Percentiles rank a stretch among this genome's conserved stretches.
phyloP scores from a whole-genome alignment of 2,797 vertebrate species.

The Trichosurus vulpecula region DNA sequence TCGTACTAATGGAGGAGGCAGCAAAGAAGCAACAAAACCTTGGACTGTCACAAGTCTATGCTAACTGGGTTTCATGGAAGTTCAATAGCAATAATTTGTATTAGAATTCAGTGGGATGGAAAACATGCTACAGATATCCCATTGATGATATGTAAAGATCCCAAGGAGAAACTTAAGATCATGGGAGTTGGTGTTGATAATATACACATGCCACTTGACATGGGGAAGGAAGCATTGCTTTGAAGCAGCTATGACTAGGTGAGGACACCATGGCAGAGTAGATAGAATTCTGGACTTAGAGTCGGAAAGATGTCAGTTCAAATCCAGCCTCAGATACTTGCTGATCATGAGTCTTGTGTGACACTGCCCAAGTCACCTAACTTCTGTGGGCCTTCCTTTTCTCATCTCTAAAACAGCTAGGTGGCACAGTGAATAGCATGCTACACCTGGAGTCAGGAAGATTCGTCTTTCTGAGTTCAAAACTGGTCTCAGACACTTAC shows the following conservation, averaged over 20 bases:
- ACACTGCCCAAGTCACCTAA: neutral
- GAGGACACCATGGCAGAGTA: neutral
- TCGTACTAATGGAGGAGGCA: neutral
- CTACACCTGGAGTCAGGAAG: neutral
- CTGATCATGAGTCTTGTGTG: neutral
- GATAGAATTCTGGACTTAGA: too few relatives aligned
- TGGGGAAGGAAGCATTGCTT: neutral
- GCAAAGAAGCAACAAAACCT: neutral
- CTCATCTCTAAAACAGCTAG: neutral
- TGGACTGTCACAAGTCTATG: neutral
- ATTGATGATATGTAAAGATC: neutral
- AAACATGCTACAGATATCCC: neutral
- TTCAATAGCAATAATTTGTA: neutral
- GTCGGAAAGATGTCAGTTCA: neutral
- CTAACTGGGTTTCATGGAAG: neutral
- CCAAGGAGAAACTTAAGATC: neutral
- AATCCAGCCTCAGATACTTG: neutral
- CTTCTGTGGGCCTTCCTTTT: neutral
- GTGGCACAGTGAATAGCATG: neutral
- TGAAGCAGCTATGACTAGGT: neutral
- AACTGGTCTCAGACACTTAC: neutral
- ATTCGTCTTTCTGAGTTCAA: neutral
- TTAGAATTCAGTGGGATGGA: neutral
- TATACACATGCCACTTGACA: neutral
- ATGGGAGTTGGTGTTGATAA: neutral